phyloP scores from a whole-genome alignment of 1,140 invertebrate genomes.

The Zaprionus kolodkinae region DNA sequence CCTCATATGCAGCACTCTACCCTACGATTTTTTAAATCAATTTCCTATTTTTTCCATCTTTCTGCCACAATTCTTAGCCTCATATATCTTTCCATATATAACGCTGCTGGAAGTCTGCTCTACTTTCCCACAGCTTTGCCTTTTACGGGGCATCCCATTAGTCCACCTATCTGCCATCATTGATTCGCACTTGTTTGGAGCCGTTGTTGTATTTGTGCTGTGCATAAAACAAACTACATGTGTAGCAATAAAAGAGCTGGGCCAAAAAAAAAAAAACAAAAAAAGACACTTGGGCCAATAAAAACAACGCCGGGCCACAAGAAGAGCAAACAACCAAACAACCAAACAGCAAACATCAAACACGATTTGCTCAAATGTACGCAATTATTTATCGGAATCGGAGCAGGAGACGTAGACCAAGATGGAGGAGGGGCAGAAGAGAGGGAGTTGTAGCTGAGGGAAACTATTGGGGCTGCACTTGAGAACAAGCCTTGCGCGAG shows the following conservation, averaged over 20 bases:
- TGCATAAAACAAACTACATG: slow-evolving; percentile 73
- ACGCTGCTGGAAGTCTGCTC: neutral
- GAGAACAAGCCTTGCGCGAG: slow-evolving; percentile 45
- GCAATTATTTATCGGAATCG: slow-evolving; percentile 81
- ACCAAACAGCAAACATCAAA: slow-evolving; percentile 80
- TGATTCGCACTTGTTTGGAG: slow-evolving; percentile 43
- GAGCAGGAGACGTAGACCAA: slow-evolving; percentile 27
- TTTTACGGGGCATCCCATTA: neutral
- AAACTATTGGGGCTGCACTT: slow-evolving; percentile 49
- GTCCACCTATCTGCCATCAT: neutral
- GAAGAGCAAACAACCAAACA: slow-evolving; percentile 54
- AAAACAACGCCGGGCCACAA: slow-evolving; percentile 48
- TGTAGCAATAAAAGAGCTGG: slow-evolving; percentile 80
- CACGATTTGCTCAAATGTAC: slow-evolving; percentile 83
- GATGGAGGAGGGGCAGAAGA: neutral
- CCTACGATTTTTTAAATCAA: no score
- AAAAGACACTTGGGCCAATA: slow-evolving; percentile 57
- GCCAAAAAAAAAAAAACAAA: slow-evolving; percentile 56
- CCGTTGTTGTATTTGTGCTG: slow-evolving; percentile 57
- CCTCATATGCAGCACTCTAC: no score
- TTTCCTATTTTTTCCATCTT: neutral
- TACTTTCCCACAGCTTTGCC: neutral
- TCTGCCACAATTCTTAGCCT: no score
- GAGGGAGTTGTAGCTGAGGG: neutral
- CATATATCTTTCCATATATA: neutral